Evolutionary conservation across 2,797 vertebrate species (phyloP), one percentile per base, ranked within the genome.

Genomic region (Parambassis ranga): DNA sequence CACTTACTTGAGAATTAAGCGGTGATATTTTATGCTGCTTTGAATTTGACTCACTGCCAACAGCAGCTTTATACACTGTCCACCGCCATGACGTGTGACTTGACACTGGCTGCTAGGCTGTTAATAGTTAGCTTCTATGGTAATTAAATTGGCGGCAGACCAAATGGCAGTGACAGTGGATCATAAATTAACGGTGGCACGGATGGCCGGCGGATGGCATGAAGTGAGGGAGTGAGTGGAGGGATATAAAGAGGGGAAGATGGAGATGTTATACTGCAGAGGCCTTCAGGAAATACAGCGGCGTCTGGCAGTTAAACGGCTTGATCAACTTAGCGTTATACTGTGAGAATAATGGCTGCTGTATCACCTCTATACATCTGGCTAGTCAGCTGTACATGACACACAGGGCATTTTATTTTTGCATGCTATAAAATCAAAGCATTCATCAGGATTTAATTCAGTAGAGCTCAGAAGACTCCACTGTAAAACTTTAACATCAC

Each of bases 61-160:
- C 52, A 37, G 11, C 11, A 33, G 52, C 57, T 67, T 79, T 26
- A 79, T 58, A 52, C 53, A 43, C 65, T 52, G 67, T 77, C 62
- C 48, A 44, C 65, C 42, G 26, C 61, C 61, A 52, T 74, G 64
- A 86, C 64, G 47, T 68, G 63, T 28, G 73, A 75, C 73, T 82
- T 7, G 71, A 79, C 71, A 70, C 68, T 16, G 48, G 60, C 81
- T 36, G 75, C 70, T 62, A 79, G 77, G 77, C 77, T 85, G 84
- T 89, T 90, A 85, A 87, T 83, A 78, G 82, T 88, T 85, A 74
- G 86, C 85, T 90, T 83, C 87, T 86, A 77, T 86, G 74, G 72
- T 87, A 90, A 92, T 92, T 90, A 89, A 90, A 91, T 86, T 90
- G 89, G 89, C 79, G 1, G 30, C 13, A 3, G 47, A 79, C 88